Conservation (phyloP, 1,140 invertebrate species). For the Anastrepha obliqua region DNA sequence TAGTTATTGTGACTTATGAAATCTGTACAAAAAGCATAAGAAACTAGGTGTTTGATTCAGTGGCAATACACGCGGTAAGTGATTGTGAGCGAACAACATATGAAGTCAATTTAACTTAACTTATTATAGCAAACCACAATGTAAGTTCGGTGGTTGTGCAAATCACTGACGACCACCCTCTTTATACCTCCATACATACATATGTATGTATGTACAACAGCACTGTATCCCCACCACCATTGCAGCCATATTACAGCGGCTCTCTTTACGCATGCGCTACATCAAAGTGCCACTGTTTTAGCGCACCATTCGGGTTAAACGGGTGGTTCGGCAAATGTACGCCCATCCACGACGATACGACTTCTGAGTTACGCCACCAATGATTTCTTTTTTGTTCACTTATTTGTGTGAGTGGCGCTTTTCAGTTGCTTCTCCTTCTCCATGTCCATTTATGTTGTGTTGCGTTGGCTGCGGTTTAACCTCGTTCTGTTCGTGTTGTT, state of each 20-base stretch:
- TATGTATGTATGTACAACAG: neutral
- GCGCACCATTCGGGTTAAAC: neutral
- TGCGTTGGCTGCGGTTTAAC: constrained; percentile 47
- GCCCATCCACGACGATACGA: neutral
- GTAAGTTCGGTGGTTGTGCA: too few relatives aligned
- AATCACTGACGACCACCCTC: too few relatives aligned
- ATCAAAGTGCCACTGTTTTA: neutral
- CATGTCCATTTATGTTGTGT: constrained; percentile 63
- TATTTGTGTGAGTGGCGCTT: constrained; percentile 6
- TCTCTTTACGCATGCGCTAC: constrained; percentile 38
- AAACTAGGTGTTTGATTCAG: neutral
- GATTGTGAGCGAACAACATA: neutral
- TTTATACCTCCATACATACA: neutral
- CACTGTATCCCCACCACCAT: neutral
- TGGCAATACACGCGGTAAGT: neutral
- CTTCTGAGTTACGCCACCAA: constrained; percentile 46
- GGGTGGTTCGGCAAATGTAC: constrained; percentile 1
- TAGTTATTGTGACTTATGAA: neutral
- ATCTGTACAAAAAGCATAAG: neutral
- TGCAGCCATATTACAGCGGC: constrained; percentile 29
- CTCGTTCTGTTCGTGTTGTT: constrained; percentile 46
- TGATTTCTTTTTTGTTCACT: neutral
- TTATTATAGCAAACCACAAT: too few relatives aligned
- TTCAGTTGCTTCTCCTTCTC: neutral
- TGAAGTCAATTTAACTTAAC: neutral